A percentile compares a stretch with the other conserved stretches of the same genome.
phyloP scores from a whole-genome alignment of 2,888 invertebrate species.

The Melangyna quadrimaculata region DNA sequence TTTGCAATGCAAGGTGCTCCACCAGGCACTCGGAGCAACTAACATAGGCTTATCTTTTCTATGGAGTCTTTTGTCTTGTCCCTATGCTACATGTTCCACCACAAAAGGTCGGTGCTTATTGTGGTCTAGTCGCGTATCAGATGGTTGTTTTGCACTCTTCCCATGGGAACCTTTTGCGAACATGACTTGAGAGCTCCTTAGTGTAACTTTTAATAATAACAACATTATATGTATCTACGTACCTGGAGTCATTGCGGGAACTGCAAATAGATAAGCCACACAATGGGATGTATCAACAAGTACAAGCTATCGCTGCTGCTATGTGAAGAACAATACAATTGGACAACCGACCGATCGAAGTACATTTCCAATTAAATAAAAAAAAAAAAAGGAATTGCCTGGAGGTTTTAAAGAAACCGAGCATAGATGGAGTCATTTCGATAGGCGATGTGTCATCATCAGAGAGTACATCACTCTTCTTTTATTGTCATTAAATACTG shows the following conservation, averaged over 20 bases:
- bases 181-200: constrained; percentile 49
- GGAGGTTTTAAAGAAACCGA: not conserved
- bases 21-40: not conserved
- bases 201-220: constrained; percentile 58
- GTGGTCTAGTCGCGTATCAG: constrained; percentile 62
- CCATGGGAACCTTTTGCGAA: constrained; percentile 60
- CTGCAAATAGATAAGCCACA: constrained; percentile 61
- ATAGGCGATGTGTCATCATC: constrained; percentile 70
- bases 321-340: constrained; percentile 66
- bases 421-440: constrained; percentile 61
- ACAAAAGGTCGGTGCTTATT: constrained; percentile 68
- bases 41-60: constrained; percentile 35
- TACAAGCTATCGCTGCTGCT: not conserved
- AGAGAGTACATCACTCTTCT: constrained; percentile 59
- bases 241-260: constrained; percentile 23
- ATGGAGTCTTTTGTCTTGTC: constrained; percentile 42
- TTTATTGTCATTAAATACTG: constrained; percentile 64
- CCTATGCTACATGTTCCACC: constrained; percentile 36
- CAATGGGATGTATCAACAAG: constrained; percentile 50
- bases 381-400: constrained; percentile 13
- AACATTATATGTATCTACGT: constrained; percentile 39
- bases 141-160: constrained; percentile 41
- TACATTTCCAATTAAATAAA: constrained; percentile 68
- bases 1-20: constrained; percentile 58
- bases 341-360: constrained; percentile 16